phyloP scores from a whole-genome alignment of 2,888 invertebrate genomes.

The Doris montereyensis region DNA sequence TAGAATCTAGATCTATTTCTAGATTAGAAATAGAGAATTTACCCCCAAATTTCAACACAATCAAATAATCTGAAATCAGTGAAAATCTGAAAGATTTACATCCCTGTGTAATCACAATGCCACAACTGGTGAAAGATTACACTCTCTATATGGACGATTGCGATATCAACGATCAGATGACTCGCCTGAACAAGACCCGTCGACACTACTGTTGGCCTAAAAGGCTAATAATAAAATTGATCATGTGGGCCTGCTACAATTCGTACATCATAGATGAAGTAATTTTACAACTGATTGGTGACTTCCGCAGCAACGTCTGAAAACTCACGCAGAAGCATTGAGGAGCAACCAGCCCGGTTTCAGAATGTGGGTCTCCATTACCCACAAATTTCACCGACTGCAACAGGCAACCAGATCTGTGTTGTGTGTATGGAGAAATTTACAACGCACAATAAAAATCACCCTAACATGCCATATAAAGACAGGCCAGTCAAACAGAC shows the following conservation, averaged over 20 bases:
- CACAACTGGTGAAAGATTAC: not conserved
- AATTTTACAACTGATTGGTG: not conserved
- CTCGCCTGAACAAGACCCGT: not conserved
- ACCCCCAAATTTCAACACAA: too few species aligned
- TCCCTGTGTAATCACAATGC: not conserved
- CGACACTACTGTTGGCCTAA: not conserved
- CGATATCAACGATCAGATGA: too few species aligned
- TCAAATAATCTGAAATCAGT: too few species aligned
- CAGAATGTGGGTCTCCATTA: not conserved
- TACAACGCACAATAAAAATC: not conserved
- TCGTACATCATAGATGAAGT: not conserved
- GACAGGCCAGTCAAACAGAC: not conserved
- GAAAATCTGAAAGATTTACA: too few species aligned
- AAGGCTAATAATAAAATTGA: not conserved
- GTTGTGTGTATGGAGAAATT: conserved; percentile 13
- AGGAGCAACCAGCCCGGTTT: not conserved
- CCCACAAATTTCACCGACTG: not conserved
- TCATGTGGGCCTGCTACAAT: conserved; percentile 5
- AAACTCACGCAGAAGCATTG: not conserved
- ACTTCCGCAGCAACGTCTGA: not conserved
- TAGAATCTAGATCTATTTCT: too few species aligned
- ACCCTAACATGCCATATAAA: conserved; percentile 11
- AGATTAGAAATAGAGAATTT: too few species aligned
- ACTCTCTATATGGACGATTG: not conserved
- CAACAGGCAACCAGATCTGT: not conserved